phyloP scores from a whole-genome alignment of 2,113 vertebrate species.

The Tricholaema leucomelas region DNA sequence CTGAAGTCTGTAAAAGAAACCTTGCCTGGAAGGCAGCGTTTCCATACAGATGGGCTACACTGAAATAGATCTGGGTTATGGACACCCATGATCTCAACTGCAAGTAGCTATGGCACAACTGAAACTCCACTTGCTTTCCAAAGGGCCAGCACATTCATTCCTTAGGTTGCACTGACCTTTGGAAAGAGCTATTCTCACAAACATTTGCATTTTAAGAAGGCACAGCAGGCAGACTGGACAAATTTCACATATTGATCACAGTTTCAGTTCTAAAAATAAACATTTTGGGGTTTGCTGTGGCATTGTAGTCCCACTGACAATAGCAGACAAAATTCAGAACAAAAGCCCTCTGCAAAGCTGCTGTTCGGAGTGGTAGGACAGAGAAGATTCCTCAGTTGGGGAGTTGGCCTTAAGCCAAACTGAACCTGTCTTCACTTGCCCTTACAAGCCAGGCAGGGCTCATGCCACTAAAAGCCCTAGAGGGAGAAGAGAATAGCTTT shows the following conservation, averaged over 20 bases:
- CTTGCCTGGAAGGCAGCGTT: background rate
- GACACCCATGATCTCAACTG: background rate
- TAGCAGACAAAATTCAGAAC: background rate
- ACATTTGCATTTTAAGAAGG: conserved; percentile 30
- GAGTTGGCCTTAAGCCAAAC: background rate
- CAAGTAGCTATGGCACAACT: background rate
- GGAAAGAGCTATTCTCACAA: conserved; percentile 26
- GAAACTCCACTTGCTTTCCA: background rate
- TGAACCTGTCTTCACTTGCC: background rate
- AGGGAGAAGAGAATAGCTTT: background rate
- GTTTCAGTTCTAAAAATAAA: conserved; percentile 44
- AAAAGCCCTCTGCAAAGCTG: background rate
- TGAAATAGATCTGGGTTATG: background rate
- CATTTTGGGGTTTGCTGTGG: background rate
- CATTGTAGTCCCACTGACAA: background rate
- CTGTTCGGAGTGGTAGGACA: fast-evolving
- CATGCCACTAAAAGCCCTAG: background rate
- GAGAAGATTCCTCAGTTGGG: background rate
- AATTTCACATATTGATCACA: conserved; percentile 38
- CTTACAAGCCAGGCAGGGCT: background rate
- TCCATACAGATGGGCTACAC: background rate
- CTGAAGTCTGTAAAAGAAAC: background rate
- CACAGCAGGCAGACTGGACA: conserved; percentile 12
- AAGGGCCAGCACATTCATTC: background rate
- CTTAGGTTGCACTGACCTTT: conserved; percentile 33